A percentile compares a stretch with the other conserved stretches of the same genome.
Conservation (phyloP, 1,140 invertebrate genomes). For the Lepeophtheirus salmonis region DNA sequence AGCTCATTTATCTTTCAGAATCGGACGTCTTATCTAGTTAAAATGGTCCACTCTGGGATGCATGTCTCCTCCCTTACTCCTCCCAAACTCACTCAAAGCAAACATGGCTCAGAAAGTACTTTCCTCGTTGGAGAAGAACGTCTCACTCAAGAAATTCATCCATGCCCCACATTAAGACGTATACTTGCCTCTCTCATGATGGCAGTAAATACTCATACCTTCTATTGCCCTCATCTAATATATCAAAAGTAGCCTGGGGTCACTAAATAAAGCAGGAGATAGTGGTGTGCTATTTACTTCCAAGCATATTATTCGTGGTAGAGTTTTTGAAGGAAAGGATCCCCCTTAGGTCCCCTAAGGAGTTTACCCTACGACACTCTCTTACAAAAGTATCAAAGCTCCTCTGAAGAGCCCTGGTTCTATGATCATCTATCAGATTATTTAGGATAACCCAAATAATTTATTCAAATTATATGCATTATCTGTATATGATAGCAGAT, state of each 20-base stretch:
- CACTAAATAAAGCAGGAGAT: slow-evolving; percentile 38
- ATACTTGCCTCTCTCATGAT: slow-evolving; percentile 51
- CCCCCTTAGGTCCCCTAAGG: too few species aligned
- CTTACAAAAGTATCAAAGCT: neutral
- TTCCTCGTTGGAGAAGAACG: slow-evolving; percentile 65
- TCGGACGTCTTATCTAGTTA: slow-evolving; percentile 61
- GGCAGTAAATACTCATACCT: slow-evolving; percentile 49
- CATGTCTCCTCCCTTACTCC: slow-evolving; percentile 71
- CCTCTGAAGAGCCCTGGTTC: slow-evolving; percentile 3
- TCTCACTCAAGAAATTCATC: slow-evolving; percentile 44
- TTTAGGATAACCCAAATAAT: too few species aligned
- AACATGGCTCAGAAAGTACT: slow-evolving; percentile 49
- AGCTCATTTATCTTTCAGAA: slow-evolving; percentile 44
- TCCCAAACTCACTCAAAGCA: slow-evolving; percentile 61
- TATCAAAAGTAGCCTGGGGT: slow-evolving; percentile 93
- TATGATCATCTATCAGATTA: slow-evolving; percentile 1
- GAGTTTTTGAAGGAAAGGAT: neutral
- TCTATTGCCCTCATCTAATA: slow-evolving; percentile 71
- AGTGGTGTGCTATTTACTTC: slow-evolving; percentile 83
- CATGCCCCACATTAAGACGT: slow-evolving; percentile 86
- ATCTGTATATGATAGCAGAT: too few species aligned
- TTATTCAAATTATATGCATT: too few species aligned
- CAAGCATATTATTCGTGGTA: slow-evolving; percentile 47
- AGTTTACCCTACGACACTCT: slow-evolving; percentile 2
- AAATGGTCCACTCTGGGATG: slow-evolving; percentile 60